Evolutionary conservation across 2,797 vertebrate species (phyloP).

Genomic region (Chaetodon trifasciatus): DNA sequence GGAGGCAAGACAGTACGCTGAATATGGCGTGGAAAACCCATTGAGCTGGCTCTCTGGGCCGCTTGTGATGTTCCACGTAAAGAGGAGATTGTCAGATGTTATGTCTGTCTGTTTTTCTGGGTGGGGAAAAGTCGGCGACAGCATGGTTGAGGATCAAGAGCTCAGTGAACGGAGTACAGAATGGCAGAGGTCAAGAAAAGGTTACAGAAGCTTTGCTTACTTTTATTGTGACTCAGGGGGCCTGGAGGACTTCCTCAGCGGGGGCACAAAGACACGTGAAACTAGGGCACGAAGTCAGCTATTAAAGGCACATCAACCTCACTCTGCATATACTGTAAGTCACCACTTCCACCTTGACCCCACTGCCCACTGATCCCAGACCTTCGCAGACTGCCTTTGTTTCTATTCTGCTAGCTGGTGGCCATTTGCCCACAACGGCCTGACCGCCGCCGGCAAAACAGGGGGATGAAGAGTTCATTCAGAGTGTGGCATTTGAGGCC

Average conservation of each 20-base stretch:
- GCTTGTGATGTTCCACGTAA: slow-evolving; percentile 32
- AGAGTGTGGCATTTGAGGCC: not conserved
- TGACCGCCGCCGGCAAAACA: not conserved
- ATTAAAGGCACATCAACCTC: slow-evolving; percentile 15
- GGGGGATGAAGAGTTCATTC: slow-evolving; percentile 31
- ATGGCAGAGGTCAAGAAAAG: slow-evolving; percentile 62
- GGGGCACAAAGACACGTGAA: slow-evolving; percentile 35
- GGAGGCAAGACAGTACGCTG: not conserved
- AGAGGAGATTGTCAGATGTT: slow-evolving; percentile 44
- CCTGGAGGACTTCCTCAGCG: slow-evolving; percentile 42
- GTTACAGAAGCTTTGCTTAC: slow-evolving; percentile 36
- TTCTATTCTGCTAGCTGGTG: not conserved
- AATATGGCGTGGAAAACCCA: slow-evolving; percentile 29
- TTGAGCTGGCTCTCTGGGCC: slow-evolving; percentile 3
- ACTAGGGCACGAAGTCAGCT: slow-evolving; percentile 51
- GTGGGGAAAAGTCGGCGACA: slow-evolving; percentile 37
- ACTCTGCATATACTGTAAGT: slow-evolving; percentile 18
- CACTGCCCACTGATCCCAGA: slow-evolving; percentile 41
- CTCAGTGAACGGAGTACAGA: slow-evolving; percentile 30
- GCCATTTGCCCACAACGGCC: slow-evolving; percentile 27
- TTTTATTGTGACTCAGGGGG: slow-evolving; percentile 46
- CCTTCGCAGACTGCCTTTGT: slow-evolving; percentile 7
- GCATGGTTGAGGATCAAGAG: slow-evolving; percentile 45
- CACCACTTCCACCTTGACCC: slow-evolving; percentile 51
- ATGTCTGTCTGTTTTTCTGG: slow-evolving; percentile 32